Percentiles rank a stretch among this genome's conserved stretches.
These are phyloP conservation scores for Sebastes schlegelii DNA, from an alignment of 2,113 vertebrate genomes.

Conservation along the genomic window DNA sequence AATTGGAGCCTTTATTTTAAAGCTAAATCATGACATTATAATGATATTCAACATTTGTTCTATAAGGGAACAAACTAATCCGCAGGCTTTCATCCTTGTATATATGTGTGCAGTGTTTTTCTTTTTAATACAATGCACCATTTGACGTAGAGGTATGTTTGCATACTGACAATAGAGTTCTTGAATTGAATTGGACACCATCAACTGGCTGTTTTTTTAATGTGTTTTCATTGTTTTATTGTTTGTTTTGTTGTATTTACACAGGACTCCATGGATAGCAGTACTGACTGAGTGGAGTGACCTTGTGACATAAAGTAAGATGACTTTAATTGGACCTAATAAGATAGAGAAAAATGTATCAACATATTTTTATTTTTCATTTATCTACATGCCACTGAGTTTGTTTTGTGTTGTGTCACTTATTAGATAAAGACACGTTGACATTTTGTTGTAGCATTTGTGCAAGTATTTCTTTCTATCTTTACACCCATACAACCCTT, in stretches of 20 bases:
- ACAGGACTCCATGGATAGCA: not conserved
- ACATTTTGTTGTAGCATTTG: not conserved
- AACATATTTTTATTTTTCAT: not conserved
- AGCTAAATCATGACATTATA: not conserved
- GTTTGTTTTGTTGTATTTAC: not conserved
- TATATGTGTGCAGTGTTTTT: no score
- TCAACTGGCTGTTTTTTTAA: not conserved
- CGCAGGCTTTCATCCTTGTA: not conserved
- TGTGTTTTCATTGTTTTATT: not conserved
- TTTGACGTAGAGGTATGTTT: no score
- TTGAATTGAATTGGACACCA: not conserved
- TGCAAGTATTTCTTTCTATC: not conserved
- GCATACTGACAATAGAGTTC: no score
- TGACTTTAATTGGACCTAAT: not conserved
- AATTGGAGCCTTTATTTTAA: not conserved
- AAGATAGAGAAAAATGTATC: not conserved
- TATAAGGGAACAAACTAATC: not conserved
- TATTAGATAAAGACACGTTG: not conserved
- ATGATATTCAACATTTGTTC: not conserved
- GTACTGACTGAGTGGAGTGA: not conserved
- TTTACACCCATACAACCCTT: not conserved
- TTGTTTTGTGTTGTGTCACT: not conserved
- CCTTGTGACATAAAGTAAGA: not conserved
- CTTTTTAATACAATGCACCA: no score
- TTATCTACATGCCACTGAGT: not conserved